Evolutionary conservation across 64 coral and sea anemone genomes (phyloP), one percentile per base, ranked within the genome.

Genomic region (Catalaphyllia jardinei): DNA sequence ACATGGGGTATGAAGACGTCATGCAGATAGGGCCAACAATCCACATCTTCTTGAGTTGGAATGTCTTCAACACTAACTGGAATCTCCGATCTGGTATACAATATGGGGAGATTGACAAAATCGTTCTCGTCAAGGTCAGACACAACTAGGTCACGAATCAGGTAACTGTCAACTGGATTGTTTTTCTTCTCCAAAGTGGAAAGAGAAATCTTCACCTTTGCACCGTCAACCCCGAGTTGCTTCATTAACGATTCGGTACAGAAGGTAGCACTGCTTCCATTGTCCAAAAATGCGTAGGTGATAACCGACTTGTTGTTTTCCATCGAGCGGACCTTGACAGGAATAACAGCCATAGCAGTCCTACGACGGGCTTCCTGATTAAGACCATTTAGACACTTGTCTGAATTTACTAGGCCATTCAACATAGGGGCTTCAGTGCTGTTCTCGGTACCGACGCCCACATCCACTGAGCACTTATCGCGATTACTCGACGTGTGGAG

Each of bases 341-440:
- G 80, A 62, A 69, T 17, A 20, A 84, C 61, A 20, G 80, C 80
- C 80, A 84, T 69, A 22, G 24, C 60, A n/a, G n/a, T n/a, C n/a
- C n/a, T n/a, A n/a, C n/a, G n/a, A n/a, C n/a, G n/a, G n/a, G n/a
- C n/a, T n/a, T 84, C n/a, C n/a, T n/a, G n/a, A n/a, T n/a, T n/a
- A n/a, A n/a, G n/a, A n/a, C n/a, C n/a, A n/a, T n/a, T n/a, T n/a
- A n/a, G n/a, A n/a, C n/a, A n/a, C n/a, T n/a, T n/a, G n/a, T n/a
- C n/a, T n/a, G n/a, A n/a, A n/a, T n/a, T n/a, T n/a, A n/a, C n/a
- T n/a, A n/a, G n/a, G n/a, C n/a, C n/a, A 60, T 16, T 60, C 8
- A 8, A 60, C 8, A 60, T 16, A 11, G 8, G 57, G 17, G 57
- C 17, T 8, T 16, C 17, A 16, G 17, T 60, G 8, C 8, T 16